Base-by-base conservation (phyloP, 2,888 invertebrate species). In the Acrobeloides nanus region DNA sequence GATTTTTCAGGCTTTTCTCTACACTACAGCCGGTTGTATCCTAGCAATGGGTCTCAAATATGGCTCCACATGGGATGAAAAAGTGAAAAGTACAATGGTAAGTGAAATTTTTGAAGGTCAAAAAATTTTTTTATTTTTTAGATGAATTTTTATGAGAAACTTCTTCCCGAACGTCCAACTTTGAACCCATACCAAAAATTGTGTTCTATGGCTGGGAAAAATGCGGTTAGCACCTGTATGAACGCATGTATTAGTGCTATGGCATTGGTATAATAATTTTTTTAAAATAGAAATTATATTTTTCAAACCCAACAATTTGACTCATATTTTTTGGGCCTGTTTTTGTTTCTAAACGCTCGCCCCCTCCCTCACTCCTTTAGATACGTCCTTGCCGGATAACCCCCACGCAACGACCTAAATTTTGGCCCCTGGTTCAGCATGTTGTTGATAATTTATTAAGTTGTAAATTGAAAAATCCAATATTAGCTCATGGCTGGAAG, bases 21-120 rank as follows among this genome's bases (percentile, higher is more conserved):
- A 93, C 76, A 88, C 93, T 55, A 81, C 90, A 50, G 85, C 89
- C 0, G 97, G 95, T 17, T 89, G 88, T 1, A 89, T 90, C 63
- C 85, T 95, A 79, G 87, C 88, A 6, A 77, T 97, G 62, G 93
- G 90, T 1, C 79, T 97, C 3, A 85, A 87, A 57, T 95, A 84
- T 79, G 93, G 95, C 1, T 93, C 95, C 29, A 85, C 90, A 0
- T 87, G 86, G 10, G 83, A 87, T 75, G 79, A 81, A 45, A 82
- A 83, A 44, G 93, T 90, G 0, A 85, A 85, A 47, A 81, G 83
- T 67, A 84, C 85, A 0, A 78, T 89, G 24, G 81, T 76, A 65
- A 45, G 50, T 43, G 10, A 21, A 29, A n/a, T n/a, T 29, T n/a
- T n/a, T n/a, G n/a, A n/a, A n/a, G n/a, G 20, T 35, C 4, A 35